A percentile compares a stretch with the other conserved stretches of the same genome.
Conservation (phyloP, 2,888 invertebrate species). For the Synergus laeviventris region DNA sequence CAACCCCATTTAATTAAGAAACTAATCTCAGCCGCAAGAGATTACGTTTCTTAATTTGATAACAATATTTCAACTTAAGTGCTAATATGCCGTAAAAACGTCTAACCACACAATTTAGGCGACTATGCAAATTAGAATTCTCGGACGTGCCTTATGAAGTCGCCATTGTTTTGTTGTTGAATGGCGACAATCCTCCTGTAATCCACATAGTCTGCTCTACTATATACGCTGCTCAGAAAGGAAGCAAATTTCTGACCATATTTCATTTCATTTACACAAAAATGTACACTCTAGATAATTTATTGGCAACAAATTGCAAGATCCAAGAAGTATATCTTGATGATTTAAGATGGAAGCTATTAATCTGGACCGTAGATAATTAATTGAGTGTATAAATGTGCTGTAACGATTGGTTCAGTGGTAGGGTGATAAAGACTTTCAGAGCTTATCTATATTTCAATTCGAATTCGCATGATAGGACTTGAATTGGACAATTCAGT, state of each 20-base stretch:
- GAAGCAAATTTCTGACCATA: background rate
- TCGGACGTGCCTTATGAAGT: background rate
- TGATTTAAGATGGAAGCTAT: background rate
- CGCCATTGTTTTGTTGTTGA: background rate
- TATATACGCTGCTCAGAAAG: background rate
- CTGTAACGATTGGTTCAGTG: background rate
- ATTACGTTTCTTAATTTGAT: background rate
- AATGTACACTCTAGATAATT: background rate
- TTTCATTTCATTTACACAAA: background rate
- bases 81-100: conserved; percentile 2
- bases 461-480: conserved; percentile 12
- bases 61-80: background rate
- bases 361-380: conserved; percentile 25
- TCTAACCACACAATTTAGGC: conserved; percentile 12
- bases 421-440: conserved; percentile 19
- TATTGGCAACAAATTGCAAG: conserved; percentile 21
- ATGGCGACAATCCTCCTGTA: background rate
- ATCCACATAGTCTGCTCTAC: background rate
- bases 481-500: background rate
- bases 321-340: conserved; percentile 22
- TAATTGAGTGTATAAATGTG: conserved; percentile 10
- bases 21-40: background rate
- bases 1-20: background rate
- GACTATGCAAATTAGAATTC: conserved; percentile 25
- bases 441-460: conserved; percentile 25